Conservation (phyloP, 2,113 vertebrate species). For the Tauraco erythrolophus region DNA sequence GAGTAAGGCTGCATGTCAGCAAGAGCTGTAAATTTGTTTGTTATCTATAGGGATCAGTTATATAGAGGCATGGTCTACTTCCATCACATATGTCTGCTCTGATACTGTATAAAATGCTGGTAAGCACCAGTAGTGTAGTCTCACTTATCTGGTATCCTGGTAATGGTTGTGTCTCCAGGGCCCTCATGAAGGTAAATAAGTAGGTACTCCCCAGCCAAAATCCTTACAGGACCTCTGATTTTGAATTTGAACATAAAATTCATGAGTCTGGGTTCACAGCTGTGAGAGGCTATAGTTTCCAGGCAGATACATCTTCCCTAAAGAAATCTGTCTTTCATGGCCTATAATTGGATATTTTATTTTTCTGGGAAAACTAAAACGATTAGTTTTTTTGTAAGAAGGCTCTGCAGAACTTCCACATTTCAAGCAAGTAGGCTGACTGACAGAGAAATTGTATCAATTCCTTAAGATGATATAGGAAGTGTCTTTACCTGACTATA, state of each 20-base stretch:
- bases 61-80: neutral
- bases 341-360: neutral
- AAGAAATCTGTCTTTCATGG: neutral
- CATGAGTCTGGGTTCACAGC: neutral
- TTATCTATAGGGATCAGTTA: neutral
- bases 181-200: neutral
- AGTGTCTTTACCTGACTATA: neutral
- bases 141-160: neutral
- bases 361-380: neutral
- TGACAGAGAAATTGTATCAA: neutral
- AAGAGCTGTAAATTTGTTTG: neutral
- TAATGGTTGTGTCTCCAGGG: neutral
- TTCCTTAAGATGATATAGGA: neutral
- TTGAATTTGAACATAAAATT: neutral
- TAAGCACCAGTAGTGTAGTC: neutral
- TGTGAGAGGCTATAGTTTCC: neutral
- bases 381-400: neutral
- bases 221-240: neutral
- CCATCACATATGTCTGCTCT: neutral
- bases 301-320: neutral
- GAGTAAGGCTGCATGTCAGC: neutral
- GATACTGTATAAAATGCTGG: neutral
- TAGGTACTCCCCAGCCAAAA: neutral
- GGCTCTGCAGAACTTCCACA: neutral
- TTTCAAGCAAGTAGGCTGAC: neutral